These are phyloP conservation scores for Larimichthys polyactis DNA, from an alignment of 2,113 vertebrate genomes.

Conservation along the genomic window DNA sequence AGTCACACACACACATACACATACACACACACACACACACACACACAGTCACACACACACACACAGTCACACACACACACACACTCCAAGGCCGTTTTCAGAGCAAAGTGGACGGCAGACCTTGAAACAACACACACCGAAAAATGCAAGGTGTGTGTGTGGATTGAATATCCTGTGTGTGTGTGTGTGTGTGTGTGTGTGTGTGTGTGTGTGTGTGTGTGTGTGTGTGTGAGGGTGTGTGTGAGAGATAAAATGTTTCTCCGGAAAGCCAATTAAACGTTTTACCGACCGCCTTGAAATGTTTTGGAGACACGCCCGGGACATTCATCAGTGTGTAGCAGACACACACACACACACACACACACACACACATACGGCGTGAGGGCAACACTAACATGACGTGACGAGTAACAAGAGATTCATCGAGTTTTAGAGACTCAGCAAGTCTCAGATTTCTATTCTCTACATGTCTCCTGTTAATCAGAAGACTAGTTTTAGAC, in stretches of 20 bases:
- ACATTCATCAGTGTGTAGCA: background rate
- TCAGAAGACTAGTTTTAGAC: no score
- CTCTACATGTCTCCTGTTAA: background rate
- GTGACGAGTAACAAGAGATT: background rate
- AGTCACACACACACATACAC: background rate
- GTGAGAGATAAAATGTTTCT: background rate
- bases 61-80: background rate
- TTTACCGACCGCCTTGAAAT: background rate
- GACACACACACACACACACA: conserved; percentile 16
- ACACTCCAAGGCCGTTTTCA: background rate
- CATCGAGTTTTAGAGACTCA: background rate
- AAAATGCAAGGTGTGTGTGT: background rate
- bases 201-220: no score
- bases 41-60: no score
- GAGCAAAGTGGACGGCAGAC: background rate
- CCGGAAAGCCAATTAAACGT: background rate
- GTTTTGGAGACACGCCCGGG: background rate
- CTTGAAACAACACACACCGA: background rate
- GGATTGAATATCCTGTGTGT: background rate
- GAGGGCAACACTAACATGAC: background rate
- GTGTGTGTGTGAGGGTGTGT: background rate
- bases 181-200: no score
- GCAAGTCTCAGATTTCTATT: conserved; percentile 2
- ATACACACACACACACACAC: no score
- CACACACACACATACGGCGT: background rate